Base-by-base conservation (phyloP, 2,888 invertebrate species). In the Agrochola litura region DNA sequence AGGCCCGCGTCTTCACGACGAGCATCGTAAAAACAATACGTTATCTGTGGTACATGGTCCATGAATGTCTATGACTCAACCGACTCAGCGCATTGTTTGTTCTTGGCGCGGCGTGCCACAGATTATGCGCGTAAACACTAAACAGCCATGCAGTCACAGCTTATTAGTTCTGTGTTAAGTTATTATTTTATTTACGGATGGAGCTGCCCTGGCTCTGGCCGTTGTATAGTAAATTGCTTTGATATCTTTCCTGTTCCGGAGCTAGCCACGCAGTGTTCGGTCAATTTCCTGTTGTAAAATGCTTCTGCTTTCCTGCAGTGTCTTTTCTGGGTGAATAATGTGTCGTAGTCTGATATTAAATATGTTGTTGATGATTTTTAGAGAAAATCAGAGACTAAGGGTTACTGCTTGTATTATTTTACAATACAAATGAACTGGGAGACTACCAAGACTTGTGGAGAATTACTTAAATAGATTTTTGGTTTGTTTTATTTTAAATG, bases 91-190 rank as follows among this genome's bases (percentile, higher is more conserved):
- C 65, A 75, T 80, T 86, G 82, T 86, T 86, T 78, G 68, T 66
- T 41, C 65, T 61, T 72, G 74, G 71, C 84, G 64, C 73, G 76
- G 70, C 84, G 60, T 86, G 76, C 86, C 82, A 82, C 77, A 86
- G 88, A 87, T 86, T 87, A 86, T 30, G n/a, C 68, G 68, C 63
- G 80, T 78, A 85, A 75, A 85, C 60, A 78, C 66, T 63, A 77
- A 77, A 67, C 56, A 82, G 69, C 72, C 72, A 75, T 70, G 69
- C 54, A 63, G 77, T 77, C 77, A 83, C 71, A 73, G 76, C 66
- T 56, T 84, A 70, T 76, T 80, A 69, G 60, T 79, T 79, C 60
- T 64, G 58, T 82, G 52, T 37, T 54, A 80, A 54, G 58, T 69
- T 56, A 82, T 79, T 75, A 72, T 72, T 79, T 75, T 74, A 64